Conservation (phyloP, 2,797 vertebrate genomes). For the Vireo griseus region DNA sequence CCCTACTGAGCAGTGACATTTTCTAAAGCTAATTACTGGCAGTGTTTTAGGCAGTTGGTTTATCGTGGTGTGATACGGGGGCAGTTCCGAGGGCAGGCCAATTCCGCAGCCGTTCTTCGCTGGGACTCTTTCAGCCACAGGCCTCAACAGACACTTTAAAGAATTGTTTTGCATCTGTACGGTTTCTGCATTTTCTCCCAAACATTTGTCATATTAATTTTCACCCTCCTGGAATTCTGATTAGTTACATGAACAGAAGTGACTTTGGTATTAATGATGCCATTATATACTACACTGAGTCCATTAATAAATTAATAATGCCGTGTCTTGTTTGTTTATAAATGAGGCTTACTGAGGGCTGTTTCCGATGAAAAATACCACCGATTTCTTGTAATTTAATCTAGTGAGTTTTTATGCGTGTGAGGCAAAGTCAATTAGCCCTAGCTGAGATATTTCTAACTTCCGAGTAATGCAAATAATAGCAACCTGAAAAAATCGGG, state of each 20-base stretch:
- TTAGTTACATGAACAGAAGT: conserved; percentile 65
- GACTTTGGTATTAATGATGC: conserved; percentile 65
- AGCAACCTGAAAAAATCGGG: conserved; percentile 12
- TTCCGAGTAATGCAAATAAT: conserved; percentile 26
- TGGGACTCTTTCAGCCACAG: rapidly evolving
- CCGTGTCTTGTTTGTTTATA: conserved; percentile 63
- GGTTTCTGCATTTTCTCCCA: conserved; percentile 27
- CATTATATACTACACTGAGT: conserved; percentile 62
- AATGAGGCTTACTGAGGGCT: conserved; percentile 55
- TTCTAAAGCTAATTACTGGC: neutral
- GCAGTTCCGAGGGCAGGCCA: rapidly evolving
- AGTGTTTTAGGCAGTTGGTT: neutral
- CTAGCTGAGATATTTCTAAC: conserved; percentile 54
- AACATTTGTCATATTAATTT: conserved; percentile 47
- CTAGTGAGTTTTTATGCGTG: conserved; percentile 59
- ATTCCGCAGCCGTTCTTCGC: neutral
- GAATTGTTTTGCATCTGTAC: neutral
- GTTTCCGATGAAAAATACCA: conserved; percentile 66
- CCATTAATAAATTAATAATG: conserved; percentile 74
- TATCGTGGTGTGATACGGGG: rapidly evolving
- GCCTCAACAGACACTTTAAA: neutral
- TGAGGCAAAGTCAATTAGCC: conserved; percentile 68
- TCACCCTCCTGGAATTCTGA: conserved; percentile 46
- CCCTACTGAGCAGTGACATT: neutral
- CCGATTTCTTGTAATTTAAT: conserved; percentile 71